These are phyloP conservation scores for Melanogrammus aeglefinus DNA, from an alignment of 2,797 vertebrate genomes.

Conservation along the genomic window DNA sequence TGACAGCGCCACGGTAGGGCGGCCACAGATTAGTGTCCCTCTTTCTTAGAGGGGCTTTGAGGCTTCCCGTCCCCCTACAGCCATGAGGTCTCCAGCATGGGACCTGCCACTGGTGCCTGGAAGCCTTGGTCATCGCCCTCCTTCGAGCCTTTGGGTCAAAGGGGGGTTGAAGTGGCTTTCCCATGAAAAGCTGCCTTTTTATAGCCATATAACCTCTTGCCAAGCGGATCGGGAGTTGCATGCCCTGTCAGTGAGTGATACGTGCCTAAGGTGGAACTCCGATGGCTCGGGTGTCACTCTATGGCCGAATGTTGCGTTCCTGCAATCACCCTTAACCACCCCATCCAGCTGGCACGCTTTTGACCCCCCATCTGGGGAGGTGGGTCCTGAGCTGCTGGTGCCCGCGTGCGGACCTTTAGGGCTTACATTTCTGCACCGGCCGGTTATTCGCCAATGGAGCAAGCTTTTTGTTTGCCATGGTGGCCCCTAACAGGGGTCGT, in stretches of 20 bases:
- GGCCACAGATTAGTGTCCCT: neutral
- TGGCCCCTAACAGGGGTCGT: neutral
- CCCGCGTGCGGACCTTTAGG: neutral
- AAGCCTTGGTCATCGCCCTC: neutral
- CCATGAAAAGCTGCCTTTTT: neutral
- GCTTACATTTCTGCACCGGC: neutral
- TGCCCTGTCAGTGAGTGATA: neutral
- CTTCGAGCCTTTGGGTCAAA: too few relatives aligned
- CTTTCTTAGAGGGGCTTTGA: neutral
- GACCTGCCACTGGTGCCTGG: neutral
- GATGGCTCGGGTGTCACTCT: neutral
- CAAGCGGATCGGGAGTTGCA: neutral
- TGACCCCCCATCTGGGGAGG: neutral
- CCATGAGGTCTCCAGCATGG: neutral
- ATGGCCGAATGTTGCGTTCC: neutral
- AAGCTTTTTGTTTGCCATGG: neutral
- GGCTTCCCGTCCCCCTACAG: neutral
- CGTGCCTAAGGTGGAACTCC: neutral
- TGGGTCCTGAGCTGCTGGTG: neutral
- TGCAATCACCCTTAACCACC: neutral
- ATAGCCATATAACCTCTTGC: neutral
- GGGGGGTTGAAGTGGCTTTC: neutral
- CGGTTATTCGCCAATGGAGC: neutral
- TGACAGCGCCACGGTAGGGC: too few relatives aligned
- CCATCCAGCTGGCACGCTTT: too few relatives aligned